Evolutionary conservation across 2,888 invertebrate genomes (phyloP).

Genomic region (Luperina nickerlii): DNA sequence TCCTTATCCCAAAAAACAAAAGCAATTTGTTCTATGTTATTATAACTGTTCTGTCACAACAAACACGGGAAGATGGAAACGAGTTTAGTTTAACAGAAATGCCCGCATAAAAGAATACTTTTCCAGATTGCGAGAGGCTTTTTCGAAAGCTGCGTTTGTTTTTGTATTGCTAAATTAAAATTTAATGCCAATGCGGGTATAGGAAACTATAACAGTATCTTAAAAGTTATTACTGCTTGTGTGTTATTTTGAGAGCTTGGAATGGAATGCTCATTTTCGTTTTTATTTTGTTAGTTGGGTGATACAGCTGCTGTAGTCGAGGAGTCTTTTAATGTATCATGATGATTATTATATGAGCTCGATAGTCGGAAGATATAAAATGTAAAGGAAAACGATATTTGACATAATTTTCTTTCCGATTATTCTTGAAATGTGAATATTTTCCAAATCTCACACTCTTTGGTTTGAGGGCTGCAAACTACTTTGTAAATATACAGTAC

Average conservation of each 20-base stretch:
- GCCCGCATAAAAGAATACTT: conserved; percentile 47
- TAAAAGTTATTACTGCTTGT: conserved; percentile 18
- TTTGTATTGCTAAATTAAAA: conserved; percentile 36
- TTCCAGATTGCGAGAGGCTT: conserved; percentile 33
- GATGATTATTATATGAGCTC: neutral
- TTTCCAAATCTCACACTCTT: conserved; percentile 37
- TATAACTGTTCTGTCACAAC: conserved; percentile 18
- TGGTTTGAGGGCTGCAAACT: conserved; percentile 46
- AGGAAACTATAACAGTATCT: conserved; percentile 37
- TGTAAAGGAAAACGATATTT: neutral
- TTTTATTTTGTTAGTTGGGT: neutral
- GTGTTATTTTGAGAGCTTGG: conserved; percentile 33
- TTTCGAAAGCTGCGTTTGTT: conserved; percentile 51
- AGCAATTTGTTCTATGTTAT: conserved; percentile 20
- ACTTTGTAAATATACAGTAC: conserved; percentile 62
- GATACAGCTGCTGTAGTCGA: neutral
- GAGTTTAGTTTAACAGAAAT: conserved; percentile 27
- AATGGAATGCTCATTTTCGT: conserved; percentile 29
- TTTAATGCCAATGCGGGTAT: conserved; percentile 53
- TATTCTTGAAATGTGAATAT: conserved; percentile 24
- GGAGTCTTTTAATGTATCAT: neutral
- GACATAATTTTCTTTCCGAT: neutral
- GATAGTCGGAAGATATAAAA: neutral
- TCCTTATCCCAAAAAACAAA: conserved; percentile 15
- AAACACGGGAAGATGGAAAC: conserved; percentile 16